Percentiles rank a stretch among this genome's conserved stretches.
phyloP scores from a whole-genome alignment of 2,888 invertebrate species.

The Anticlea derivata region DNA sequence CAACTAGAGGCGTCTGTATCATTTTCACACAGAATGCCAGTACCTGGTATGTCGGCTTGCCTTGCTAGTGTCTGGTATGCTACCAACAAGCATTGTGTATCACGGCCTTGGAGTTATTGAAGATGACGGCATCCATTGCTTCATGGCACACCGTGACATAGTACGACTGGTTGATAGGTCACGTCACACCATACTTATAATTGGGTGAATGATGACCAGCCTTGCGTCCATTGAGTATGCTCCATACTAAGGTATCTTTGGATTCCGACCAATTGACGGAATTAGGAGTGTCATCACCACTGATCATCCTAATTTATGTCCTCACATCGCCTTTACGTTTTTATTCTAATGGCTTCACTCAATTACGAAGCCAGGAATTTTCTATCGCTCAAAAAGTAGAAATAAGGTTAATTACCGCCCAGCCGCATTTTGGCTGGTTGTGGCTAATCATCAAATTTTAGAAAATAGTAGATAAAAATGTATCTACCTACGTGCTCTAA shows the following conservation, averaged over 20 bases:
- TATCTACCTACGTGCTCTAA: too few species aligned
- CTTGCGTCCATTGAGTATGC: conserved; percentile 5
- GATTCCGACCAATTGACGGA: conserved; percentile 47
- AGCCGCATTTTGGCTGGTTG: too few species aligned
- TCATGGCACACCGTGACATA: conserved; percentile 42
- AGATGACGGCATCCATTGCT: conserved; percentile 56
- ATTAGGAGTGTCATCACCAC: conserved; percentile 46
- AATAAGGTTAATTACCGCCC: too few species aligned
- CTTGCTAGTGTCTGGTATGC: too few species aligned
- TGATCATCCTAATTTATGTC: conserved; percentile 29
- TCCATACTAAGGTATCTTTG: conserved; percentile 40
- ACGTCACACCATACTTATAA: conserved; percentile 24
- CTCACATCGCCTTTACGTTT: conserved; percentile 7
- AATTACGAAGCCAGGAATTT: conserved; percentile 7
- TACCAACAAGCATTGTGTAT: too few species aligned
- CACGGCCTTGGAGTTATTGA: conserved; percentile 4
- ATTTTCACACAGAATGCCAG: too few species aligned
- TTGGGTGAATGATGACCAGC: conserved; percentile 18
- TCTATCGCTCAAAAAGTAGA: background rate
- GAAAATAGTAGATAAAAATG: too few species aligned
- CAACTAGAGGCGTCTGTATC: too few species aligned
- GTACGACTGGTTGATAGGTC: conserved; percentile 15
- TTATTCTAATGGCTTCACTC: conserved; percentile 15
- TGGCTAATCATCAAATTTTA: too few species aligned
- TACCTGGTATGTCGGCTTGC: too few species aligned